Percentiles rank a stretch among this genome's conserved stretches.
Conservation (phyloP, 2,888 invertebrate species). For the Auanema sp. region DNA sequence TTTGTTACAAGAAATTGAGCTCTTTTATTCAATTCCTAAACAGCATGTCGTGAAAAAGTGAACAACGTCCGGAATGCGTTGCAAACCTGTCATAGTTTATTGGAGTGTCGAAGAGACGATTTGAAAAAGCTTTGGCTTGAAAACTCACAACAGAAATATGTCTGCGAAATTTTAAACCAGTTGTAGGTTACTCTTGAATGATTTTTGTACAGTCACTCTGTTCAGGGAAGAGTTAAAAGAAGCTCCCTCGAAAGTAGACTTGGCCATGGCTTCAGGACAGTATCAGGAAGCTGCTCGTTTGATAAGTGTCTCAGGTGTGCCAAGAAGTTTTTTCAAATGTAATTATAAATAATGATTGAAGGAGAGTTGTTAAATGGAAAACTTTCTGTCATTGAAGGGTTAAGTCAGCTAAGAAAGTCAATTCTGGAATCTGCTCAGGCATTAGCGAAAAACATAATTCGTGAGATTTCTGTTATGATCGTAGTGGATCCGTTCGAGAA, state of each 20-base stretch:
- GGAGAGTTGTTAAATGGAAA: slow-evolving; percentile 50
- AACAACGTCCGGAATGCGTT: slow-evolving; percentile 80
- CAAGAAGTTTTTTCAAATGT: neutral
- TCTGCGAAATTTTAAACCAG: slow-evolving; percentile 54
- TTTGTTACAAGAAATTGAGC: too few relatives aligned
- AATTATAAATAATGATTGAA: slow-evolving; percentile 4
- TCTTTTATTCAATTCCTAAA: neutral
- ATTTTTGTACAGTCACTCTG: neutral
- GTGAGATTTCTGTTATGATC: slow-evolving; percentile 45
- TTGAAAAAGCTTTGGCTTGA: slow-evolving; percentile 90
- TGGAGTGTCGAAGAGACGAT: slow-evolving; percentile 89
- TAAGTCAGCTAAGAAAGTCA: slow-evolving; percentile 43
- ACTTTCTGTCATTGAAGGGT: slow-evolving; percentile 49
- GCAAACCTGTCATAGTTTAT: slow-evolving; percentile 79
- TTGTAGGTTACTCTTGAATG: slow-evolving; percentile 34
- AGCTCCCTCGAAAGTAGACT: slow-evolving; percentile 35
- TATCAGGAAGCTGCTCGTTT: slow-evolving; percentile 24
- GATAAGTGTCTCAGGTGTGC: slow-evolving; percentile 23
- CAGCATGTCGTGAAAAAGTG: slow-evolving; percentile 76
- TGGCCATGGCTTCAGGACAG: slow-evolving; percentile 16
- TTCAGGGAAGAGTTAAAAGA: slow-evolving; percentile 40
- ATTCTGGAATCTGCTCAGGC: slow-evolving; percentile 29
- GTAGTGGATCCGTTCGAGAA: slow-evolving; percentile 59
- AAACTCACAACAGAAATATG: slow-evolving; percentile 79
- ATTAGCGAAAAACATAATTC: slow-evolving; percentile 44